Conservation (phyloP, 1,140 invertebrate species). For the Gyrodactylus salaris region DNA sequence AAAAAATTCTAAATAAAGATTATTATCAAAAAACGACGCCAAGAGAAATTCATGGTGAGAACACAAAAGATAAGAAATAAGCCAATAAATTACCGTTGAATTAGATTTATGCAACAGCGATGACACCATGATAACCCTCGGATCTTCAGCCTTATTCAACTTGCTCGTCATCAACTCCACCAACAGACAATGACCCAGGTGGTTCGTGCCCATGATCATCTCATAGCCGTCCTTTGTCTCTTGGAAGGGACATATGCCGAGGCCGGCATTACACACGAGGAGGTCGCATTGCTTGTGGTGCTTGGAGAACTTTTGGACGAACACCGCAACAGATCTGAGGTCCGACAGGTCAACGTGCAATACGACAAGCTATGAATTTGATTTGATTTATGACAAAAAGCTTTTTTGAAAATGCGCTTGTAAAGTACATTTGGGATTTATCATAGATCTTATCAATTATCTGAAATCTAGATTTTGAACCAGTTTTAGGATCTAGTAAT, state of each 20-base stretch:
- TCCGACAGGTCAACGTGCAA: background rate
- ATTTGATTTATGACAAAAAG: no score
- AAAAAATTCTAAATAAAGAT: no score
- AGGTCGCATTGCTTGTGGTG: constrained; percentile 16
- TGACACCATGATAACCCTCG: constrained; percentile 46
- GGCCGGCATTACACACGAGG: constrained; percentile 43
- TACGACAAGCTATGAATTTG: no score
- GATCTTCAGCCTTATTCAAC: constrained; percentile 26
- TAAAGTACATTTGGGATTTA: no score
- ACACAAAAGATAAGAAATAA: no score
- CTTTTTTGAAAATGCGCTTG: no score
- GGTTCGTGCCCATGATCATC: constrained; percentile 22
- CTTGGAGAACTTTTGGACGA: background rate
- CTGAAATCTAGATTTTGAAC: no score
- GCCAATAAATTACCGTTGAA: no score
- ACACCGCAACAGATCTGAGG: background rate
- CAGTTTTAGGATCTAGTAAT: no score
- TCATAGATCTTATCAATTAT: no score
- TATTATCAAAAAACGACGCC: no score
- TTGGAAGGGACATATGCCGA: constrained; percentile 24
- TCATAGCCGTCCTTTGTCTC: constrained; percentile 22
- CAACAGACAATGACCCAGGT: constrained; percentile 25
- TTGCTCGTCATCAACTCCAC: constrained; percentile 44
- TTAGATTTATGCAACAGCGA: constrained; percentile 34
- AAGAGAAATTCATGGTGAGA: no score